Evolutionary conservation across 2,797 vertebrate species (phyloP), one percentile per base, ranked within the genome.

Genomic region (Rhyacichthys aspro): DNA sequence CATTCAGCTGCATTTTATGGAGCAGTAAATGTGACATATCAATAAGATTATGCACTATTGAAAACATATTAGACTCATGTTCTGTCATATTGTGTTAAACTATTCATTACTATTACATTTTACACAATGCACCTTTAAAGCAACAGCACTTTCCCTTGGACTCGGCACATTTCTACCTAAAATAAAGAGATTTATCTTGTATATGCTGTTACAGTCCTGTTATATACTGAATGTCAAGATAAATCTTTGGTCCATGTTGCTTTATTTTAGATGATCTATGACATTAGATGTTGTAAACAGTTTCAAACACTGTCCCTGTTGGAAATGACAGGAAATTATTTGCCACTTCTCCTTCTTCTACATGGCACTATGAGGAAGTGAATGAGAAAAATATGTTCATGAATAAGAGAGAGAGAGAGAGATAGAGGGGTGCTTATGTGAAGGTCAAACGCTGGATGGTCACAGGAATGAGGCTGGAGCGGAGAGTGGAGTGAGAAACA

Each of bases 391-490:
- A 49, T 11, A 58, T 45, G 19, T 55, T 61, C 11, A 56, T 19
- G 53, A 43, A 11, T 15, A 11, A 44, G 41, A 53, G 39, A 52
- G 38, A 59, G 58, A 7, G 57, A 56, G 33, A 54, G 43, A 10
- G 45, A 15, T 37, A 60, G 52, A 36, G 50, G 63, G 43, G 62
- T 45, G 65, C 49, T 28, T 65, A 60, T 63, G 68, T 87, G 83
- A 89, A 89, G 86, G 87, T 88, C 83, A 86, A 74, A 82, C 41
- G 69, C 47, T 79, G 64, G 46, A 78, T 65, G 55, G 75, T 71
- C 47, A 72, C 19, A 62, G 70, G 68, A 36, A 67, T 38, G 47
- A 61, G 61, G 23, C 23, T n/a, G 19, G 43, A 49, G 69, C 63
- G 36, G 38, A 76, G 47, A 63, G 59, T 70, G 67, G 81, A 71